Base-by-base conservation (phyloP, 2,113 vertebrate species). In the Ciconia maguari region DNA sequence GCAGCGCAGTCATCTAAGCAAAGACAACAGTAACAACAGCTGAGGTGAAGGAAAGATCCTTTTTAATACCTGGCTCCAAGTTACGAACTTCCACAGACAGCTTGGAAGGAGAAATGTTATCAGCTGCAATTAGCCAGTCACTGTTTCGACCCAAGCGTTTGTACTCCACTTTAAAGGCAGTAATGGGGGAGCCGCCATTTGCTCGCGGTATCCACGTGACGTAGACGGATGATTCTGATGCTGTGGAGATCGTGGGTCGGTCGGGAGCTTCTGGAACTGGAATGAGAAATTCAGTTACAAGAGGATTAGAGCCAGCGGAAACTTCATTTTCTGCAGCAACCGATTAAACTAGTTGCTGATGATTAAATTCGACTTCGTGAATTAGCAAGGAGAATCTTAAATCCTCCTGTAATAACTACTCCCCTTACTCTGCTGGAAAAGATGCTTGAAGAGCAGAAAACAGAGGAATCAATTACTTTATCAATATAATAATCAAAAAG, bases 141-240 rank as follows among this genome's bases (percentile, higher is more conserved):
- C 98, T 97, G 26, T 78, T 98, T 62, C 98, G 98, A 3, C 98
- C 98, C 77, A 99, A 98, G 13, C 98, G 98, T 17, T 98, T 98
- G 90, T 99, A 99, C 48, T 99, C 99, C 11, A 99, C 99, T 2
- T 99, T 99, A 94, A 99, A 99, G 19, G 99, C 99, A 0, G 99
- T 99, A 95, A 99, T 99, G 7, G 99, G 99, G 76, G 99, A 99
- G 34, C 99, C 99, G 1, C 99, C 99, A 1, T 99, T 99, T 4
- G 99, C 99, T 22, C 99, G 98, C 3, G 99, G 99, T 54, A 99
- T 99, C 99, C 99, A 99, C 0, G 99, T 99, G 96, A 99, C 99
- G 1, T 99, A 99, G n/a, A 99, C 99, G 0, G 99, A 99, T 0
- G 98, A 99, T 41, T 99, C 99, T 0, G 99, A 99, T 0, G 99